These are phyloP conservation scores for Setophaga coronata DNA, from an alignment of 2,113 vertebrate genomes.

Conservation along the genomic window DNA sequence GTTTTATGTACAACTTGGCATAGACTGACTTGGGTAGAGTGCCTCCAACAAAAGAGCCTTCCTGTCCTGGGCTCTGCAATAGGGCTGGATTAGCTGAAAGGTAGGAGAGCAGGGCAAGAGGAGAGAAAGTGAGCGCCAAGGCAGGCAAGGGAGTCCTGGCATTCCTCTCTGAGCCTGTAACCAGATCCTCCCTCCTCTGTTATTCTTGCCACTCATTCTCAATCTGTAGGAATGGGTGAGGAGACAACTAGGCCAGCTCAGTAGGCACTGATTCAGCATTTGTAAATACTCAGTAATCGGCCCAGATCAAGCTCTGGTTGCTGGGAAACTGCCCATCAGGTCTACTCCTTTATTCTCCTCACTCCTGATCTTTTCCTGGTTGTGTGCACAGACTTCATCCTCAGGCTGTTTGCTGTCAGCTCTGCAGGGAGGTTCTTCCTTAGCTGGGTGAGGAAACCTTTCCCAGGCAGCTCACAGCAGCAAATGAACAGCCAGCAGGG, in stretches of 20 bases:
- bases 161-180: slow-evolving; percentile 16
- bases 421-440: background rate
- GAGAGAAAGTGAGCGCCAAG: background rate
- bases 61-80: background rate
- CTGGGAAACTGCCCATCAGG: background rate
- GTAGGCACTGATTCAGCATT: background rate
- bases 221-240: background rate
- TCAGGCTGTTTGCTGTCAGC: background rate
- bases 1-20: background rate
- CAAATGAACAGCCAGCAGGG: background rate
- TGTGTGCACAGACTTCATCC: background rate
- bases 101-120: background rate
- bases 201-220: slow-evolving; percentile 2
- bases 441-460: background rate
- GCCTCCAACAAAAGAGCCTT: background rate
- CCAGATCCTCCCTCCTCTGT: background rate
- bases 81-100: background rate
- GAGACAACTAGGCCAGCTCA: background rate
- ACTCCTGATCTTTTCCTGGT: background rate
- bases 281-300: background rate
- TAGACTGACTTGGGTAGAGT: background rate
- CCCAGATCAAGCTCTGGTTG: background rate
- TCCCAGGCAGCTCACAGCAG: background rate
- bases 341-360: background rate
- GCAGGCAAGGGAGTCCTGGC: background rate